A percentile compares a stretch with the other conserved stretches of the same genome.
Evolutionary conservation across 2,888 invertebrate genomes (phyloP).

Genomic region (Odontocolon sp.): DNA sequence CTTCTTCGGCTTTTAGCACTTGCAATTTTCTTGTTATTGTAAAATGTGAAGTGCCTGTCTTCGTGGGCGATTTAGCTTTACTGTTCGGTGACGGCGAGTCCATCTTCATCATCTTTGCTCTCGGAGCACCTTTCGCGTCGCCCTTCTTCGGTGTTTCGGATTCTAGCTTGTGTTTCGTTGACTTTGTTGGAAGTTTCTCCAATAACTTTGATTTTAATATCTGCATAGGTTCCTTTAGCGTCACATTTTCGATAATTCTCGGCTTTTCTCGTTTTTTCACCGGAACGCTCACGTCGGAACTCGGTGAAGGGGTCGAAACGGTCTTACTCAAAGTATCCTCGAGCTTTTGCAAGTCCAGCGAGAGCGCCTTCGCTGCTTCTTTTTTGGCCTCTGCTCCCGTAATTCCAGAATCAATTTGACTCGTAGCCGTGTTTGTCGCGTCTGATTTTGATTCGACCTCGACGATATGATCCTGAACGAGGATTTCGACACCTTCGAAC

Average conservation of each 20-base stretch:
- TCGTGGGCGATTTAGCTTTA: constrained; percentile 64
- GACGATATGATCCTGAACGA: constrained; percentile 65
- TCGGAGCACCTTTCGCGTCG: constrained; percentile 63
- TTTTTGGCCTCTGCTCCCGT: constrained; percentile 27
- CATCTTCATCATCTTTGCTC: constrained; percentile 74
- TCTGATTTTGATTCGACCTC: constrained; percentile 61
- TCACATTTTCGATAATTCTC: constrained; percentile 77
- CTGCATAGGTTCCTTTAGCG: constrained; percentile 77
- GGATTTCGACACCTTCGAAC: constrained; percentile 68
- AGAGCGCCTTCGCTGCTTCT: constrained; percentile 61
- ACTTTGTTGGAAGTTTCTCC: constrained; percentile 72
- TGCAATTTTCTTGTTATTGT: constrained; percentile 71
- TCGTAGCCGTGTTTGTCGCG: constrained; percentile 26
- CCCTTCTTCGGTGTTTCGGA: constrained; percentile 61
- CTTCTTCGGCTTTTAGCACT: constrained; percentile 72
- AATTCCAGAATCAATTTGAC: constrained; percentile 46
- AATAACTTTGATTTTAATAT: constrained; percentile 76
- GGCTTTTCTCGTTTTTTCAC: constrained; percentile 80
- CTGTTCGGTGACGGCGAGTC: constrained; percentile 67
- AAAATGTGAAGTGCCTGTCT: constrained; percentile 61
- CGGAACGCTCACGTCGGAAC: constrained; percentile 69
- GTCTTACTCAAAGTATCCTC: constrained; percentile 66
- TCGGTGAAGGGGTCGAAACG: constrained; percentile 65
- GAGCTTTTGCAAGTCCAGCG: constrained; percentile 66
- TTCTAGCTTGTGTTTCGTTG: constrained; percentile 76